Base-by-base conservation (phyloP, 2,113 vertebrate species). In the Galbula dea region DNA sequence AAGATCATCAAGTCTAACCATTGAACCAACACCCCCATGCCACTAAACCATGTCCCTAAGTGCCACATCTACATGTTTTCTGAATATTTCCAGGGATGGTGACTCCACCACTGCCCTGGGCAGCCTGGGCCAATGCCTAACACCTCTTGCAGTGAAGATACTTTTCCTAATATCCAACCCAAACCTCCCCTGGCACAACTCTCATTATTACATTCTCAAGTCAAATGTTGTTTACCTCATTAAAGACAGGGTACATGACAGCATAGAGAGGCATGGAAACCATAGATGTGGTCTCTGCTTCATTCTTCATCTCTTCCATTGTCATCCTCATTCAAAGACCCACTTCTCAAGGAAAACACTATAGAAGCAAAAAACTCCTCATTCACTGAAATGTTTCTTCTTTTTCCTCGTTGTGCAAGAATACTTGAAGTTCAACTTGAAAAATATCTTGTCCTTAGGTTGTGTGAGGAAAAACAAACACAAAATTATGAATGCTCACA, bases 271-370 rank as follows among this genome's bases (percentile, higher is more conserved):
- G 98, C 99, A 99, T 99, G 96, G 98, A 98, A 98, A 98, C 98
- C 97, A 98, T 98, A 88, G 98, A 98, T 98, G 98, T 98, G 89
- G 97, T 97, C 97, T 99, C 98, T 89, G 98, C 98, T 98, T 99
- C 98, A 98, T 99, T 99, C 98, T 98, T 99, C 98, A 98, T 98
- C 98, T 99, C 98, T 98, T 99, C 98, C 98, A 98, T 99, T 98
- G 98, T 99, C 98, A 99, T 99, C 98, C 98, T 99, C 98, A 99
- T 99, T 98, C 98, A 98, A 99, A 98, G 97, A 93, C 82, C 97
- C 97, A 97, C 97, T 96, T 97, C 95, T 97, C 95, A 84, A 97
- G 97, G 96, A 97, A 98, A 98, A 97, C 95, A 96, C 97, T 98
- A 97, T 93, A 96, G 96, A 97, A 97, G 97, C 97, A 97, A 92